phyloP scores from a whole-genome alignment of 2,113 vertebrate species.

The Lycocorax pyrrhopterus region DNA sequence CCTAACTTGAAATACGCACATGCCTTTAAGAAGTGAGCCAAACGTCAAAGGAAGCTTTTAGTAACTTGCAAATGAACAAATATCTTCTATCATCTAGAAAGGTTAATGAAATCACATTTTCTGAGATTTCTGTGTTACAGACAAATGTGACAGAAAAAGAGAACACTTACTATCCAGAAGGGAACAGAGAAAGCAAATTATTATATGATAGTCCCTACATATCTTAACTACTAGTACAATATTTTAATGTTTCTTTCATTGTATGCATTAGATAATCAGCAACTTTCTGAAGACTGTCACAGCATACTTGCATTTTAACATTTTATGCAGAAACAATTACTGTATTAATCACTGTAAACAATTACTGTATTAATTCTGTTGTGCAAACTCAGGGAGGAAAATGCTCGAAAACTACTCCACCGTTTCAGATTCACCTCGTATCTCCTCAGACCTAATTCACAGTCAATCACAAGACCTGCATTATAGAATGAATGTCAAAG shows the following conservation, averaged over 20 bases:
- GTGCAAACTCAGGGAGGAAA: neutral
- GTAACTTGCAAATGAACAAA: constrained; percentile 9
- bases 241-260: constrained; percentile 8
- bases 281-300: neutral
- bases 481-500: neutral
- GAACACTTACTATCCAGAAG: neutral
- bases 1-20: neutral
- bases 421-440: neutral
- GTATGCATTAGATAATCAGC: neutral
- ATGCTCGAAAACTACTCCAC: neutral
- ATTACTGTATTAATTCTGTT: neutral
- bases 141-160: neutral
- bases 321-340: neutral
- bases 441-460: neutral
- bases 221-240: neutral
- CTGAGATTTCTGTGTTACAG: neutral
- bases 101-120: constrained; percentile 11
- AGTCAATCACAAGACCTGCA: neutral
- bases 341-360: neutral
- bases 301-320: neutral
- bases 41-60: constrained; percentile 22
- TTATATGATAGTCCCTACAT: neutral
- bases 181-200: neutral
- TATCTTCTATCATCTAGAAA: neutral
- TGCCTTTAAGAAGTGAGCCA: neutral